These are phyloP conservation scores for Ellobium chinense DNA, from an alignment of 2,888 invertebrate species.

Conservation along the genomic window DNA sequence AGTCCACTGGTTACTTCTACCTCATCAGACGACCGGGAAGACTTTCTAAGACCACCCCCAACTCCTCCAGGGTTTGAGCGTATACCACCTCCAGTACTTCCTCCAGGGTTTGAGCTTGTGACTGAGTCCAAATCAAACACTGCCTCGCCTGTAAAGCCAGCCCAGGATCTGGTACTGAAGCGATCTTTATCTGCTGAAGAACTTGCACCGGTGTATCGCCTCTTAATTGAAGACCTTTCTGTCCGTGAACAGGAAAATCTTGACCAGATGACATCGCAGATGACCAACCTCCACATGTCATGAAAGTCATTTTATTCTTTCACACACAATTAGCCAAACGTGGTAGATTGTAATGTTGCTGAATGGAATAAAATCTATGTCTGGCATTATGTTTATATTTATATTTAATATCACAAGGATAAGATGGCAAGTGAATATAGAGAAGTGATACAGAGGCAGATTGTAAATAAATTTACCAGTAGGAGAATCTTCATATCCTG, in stretches of 20 bases:
- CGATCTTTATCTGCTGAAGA: slow-evolving; percentile 37
- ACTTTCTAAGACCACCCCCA: not conserved
- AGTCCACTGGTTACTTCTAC: not conserved
- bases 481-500: no score
- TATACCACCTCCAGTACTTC: not conserved
- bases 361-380: no score
- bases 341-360: no score
- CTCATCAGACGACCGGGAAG: not conserved
- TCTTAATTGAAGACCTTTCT: slow-evolving; percentile 18
- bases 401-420: no score
- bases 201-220: not conserved
- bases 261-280: slow-evolving; percentile 41
- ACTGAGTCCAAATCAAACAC: slow-evolving; percentile 38
- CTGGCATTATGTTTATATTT: no score
- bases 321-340: no score
- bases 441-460: no score
- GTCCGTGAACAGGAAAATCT: slow-evolving; percentile 18
- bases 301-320: no score
- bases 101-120: not conserved
- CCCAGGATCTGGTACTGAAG: not conserved
- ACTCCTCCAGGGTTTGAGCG: not conserved
- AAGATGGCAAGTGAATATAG: no score
- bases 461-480: no score
- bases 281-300: slow-evolving; percentile 45
- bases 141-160: slow-evolving; percentile 31